A percentile compares a stretch with the other conserved stretches of the same genome.
These are phyloP conservation scores for Olivierus martensii DNA, from an alignment of 1,140 invertebrate genomes.

Conservation along the genomic window DNA sequence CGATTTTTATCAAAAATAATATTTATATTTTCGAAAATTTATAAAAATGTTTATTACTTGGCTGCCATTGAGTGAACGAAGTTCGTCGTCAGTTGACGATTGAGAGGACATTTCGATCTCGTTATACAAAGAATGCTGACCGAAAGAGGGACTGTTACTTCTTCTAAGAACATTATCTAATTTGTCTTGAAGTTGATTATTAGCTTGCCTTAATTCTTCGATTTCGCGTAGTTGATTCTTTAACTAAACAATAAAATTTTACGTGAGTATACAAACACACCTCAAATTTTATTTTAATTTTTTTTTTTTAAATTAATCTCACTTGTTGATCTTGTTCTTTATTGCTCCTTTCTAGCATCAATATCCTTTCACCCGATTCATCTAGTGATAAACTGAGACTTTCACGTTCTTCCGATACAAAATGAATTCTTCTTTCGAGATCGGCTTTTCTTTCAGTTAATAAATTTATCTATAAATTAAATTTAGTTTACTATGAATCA, in stretches of 20 bases:
- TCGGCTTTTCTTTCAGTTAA: conserved; percentile 70
- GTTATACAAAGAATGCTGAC: conserved; percentile 31
- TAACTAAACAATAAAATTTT: conserved; percentile 25
- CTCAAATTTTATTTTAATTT: too few relatives aligned
- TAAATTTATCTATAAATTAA: conserved; percentile 48
- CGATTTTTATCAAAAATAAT: too few relatives aligned
- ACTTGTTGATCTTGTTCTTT: conserved; percentile 63
- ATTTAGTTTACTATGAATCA: too few relatives aligned
- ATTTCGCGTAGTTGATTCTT: conserved; percentile 38
- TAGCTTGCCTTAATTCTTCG: conserved; percentile 44
- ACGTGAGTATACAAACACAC: too few relatives aligned
- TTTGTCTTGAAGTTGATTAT: conserved; percentile 31
- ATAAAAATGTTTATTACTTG: too few relatives aligned
- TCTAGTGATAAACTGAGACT: conserved; percentile 59
- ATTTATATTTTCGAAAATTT: too few relatives aligned
- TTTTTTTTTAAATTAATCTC: too few relatives aligned
- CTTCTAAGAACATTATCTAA: conserved; percentile 27
- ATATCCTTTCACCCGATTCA: conserved; percentile 74
- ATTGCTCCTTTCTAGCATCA: conserved; percentile 64
- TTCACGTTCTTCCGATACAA: conserved; percentile 60
- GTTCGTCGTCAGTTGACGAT: conserved; percentile 19
- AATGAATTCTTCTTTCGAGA: conserved; percentile 52
- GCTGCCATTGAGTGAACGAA: too few relatives aligned
- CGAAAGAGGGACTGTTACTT: conserved; percentile 1
- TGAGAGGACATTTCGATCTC: conserved; percentile 38